Percentiles rank a stretch among this genome's conserved stretches.
phyloP scores from a whole-genome alignment of 2,113 vertebrate species.

The Ia io region DNA sequence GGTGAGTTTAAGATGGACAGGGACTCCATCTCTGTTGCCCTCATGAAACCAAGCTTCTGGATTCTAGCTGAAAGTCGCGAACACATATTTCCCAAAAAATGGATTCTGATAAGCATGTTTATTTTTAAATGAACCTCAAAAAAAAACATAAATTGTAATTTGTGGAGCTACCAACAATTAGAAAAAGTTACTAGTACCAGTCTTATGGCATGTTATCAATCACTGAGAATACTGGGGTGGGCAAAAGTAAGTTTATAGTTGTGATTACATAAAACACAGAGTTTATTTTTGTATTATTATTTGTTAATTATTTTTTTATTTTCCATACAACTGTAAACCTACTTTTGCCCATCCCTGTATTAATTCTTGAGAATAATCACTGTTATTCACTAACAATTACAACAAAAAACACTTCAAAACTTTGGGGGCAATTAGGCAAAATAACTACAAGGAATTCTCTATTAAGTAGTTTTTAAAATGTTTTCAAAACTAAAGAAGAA shows the following conservation, averaged over 20 bases:
- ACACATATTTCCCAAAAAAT: background rate
- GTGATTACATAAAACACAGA: background rate
- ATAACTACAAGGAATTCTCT: background rate
- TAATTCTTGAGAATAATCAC: background rate
- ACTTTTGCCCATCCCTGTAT: background rate
- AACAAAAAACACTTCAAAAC: background rate
- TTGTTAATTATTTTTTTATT: background rate
- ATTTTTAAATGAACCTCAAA: constrained; percentile 14
- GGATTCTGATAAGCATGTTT: background rate
- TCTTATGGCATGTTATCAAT: background rate
- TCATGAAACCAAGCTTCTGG: background rate
- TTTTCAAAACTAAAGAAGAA: background rate
- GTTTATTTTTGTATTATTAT: background rate
- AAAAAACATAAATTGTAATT: background rate
- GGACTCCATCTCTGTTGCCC: background rate
- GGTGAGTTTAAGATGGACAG: background rate
- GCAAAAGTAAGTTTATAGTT: background rate
- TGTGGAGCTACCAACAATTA: background rate
- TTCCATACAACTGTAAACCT: background rate
- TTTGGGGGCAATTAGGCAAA: background rate
- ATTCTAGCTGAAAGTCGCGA: background rate
- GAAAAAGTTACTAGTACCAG: background rate
- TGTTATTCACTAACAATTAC: background rate
- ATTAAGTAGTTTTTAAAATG: background rate
- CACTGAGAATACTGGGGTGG: background rate